Conservation (phyloP, 2,113 vertebrate species). For the Phylloscopus trochilus region DNA sequence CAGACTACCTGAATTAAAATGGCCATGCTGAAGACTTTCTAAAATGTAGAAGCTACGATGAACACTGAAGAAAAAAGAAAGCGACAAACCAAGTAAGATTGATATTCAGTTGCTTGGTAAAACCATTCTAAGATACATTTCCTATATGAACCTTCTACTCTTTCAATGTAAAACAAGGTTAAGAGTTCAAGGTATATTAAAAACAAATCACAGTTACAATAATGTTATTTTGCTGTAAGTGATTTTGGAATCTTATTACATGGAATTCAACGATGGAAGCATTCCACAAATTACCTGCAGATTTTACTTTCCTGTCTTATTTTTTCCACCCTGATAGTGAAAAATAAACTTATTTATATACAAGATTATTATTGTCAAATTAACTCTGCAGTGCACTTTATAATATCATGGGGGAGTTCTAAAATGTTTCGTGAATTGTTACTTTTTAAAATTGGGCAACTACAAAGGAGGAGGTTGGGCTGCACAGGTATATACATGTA, state of each 20-base stretch:
- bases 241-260: neutral
- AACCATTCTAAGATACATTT: neutral
- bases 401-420: neutral
- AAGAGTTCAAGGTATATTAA: neutral
- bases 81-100: neutral
- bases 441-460: neutral
- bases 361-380: neutral
- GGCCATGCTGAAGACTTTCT: neutral
- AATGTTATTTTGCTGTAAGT: neutral
- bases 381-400: neutral
- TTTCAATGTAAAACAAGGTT: neutral
- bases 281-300: neutral
- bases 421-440: neutral
- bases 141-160: neutral
- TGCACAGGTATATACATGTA: neutral
- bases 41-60: neutral
- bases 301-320: neutral
- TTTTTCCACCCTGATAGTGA: neutral
- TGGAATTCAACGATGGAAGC: neutral
- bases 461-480: neutral
- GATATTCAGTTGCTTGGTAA: neutral
- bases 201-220: neutral
- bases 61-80: neutral
- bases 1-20: neutral
- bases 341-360: conserved; percentile 11